These are phyloP conservation scores for Eurystomus glaucurus DNA, from an alignment of 2,797 vertebrate species.

Conservation along the genomic window DNA sequence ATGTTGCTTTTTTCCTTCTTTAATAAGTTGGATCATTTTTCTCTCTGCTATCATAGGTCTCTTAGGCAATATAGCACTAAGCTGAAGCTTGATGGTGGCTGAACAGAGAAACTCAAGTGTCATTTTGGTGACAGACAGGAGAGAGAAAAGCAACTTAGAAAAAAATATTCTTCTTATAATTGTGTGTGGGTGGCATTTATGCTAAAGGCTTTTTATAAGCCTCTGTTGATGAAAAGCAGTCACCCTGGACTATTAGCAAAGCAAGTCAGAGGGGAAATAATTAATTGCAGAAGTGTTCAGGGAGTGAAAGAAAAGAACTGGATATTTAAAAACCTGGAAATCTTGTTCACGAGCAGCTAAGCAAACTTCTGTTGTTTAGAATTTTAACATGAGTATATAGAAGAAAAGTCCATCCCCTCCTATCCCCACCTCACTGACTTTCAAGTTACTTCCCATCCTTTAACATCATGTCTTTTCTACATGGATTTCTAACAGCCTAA, in stretches of 20 bases:
- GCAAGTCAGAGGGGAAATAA: background rate
- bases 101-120: constrained; percentile 10
- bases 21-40: background rate
- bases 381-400: background rate
- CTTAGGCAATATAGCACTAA: background rate
- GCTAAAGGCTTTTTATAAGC: background rate
- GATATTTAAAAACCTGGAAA: background rate
- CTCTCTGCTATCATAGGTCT: background rate
- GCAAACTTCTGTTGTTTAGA: background rate
- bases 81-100: background rate
- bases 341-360: background rate
- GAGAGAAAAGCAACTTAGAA: background rate
- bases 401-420: background rate
- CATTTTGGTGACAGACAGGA: background rate
- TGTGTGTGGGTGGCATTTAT: background rate
- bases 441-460: background rate
- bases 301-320: background rate
- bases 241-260: background rate
- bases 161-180: background rate
- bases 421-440: fast-evolving
- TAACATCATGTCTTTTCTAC: background rate
- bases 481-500: background rate
- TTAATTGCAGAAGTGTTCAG: background rate
- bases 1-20: background rate
- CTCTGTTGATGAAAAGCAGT: background rate